A percentile compares a stretch with the other conserved stretches of the same genome.
These are phyloP conservation scores for Oreocharis arfaki DNA, from an alignment of 2,113 vertebrate species.

Conservation along the genomic window DNA sequence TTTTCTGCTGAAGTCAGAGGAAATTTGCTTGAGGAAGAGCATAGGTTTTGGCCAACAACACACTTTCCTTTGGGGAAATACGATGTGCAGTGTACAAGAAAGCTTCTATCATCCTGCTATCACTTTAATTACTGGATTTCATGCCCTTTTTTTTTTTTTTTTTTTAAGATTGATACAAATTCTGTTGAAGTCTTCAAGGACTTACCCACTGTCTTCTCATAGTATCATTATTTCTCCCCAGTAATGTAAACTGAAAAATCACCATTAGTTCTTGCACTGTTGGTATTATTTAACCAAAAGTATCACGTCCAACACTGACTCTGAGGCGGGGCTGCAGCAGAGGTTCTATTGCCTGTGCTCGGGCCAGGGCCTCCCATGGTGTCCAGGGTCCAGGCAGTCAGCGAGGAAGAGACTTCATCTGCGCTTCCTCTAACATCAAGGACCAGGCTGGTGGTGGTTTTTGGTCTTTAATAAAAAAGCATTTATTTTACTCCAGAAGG, in stretches of 20 bases:
- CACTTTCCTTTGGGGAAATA: background rate
- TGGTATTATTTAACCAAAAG: background rate
- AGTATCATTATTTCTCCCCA: background rate
- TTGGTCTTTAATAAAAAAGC: background rate
- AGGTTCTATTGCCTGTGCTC: background rate
- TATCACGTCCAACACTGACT: background rate
- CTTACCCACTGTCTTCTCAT: background rate
- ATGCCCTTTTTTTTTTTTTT: background rate
- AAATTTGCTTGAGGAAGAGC: background rate
- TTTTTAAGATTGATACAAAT: background rate
- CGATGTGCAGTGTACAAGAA: background rate
- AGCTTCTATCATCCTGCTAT: background rate
- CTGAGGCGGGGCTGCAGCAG: accelerated
- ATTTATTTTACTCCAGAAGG: background rate
- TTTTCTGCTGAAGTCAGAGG: background rate
- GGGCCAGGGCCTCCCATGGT: too few relatives aligned
- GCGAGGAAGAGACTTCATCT: background rate
- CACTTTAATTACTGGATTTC: background rate
- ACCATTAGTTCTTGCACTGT: background rate
- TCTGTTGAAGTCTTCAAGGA: background rate
- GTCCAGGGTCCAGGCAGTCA: background rate
- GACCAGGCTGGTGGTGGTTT: background rate
- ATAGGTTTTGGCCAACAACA: background rate
- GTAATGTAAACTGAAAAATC: background rate
- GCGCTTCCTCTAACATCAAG: background rate